Percentiles rank a stretch among this genome's conserved stretches.
Conservation (phyloP, 2,888 invertebrate species). For the Sinodicranocentrus sp. region DNA sequence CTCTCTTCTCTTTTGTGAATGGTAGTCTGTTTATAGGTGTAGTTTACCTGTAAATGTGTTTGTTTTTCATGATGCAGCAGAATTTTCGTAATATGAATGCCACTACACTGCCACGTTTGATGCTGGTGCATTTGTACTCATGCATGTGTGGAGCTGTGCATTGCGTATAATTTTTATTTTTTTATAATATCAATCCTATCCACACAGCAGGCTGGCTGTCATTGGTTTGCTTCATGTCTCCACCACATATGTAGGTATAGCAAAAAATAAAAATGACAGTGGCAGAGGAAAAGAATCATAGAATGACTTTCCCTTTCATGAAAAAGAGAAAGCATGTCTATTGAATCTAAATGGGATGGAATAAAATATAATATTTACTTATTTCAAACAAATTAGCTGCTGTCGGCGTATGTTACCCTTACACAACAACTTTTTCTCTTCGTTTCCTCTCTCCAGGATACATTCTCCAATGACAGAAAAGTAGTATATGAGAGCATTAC, state of each 20-base stretch:
- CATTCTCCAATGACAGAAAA: conserved; percentile 24
- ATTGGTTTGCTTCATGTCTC: neutral
- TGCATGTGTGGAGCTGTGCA: too few relatives aligned
- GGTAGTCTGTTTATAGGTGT: too few relatives aligned
- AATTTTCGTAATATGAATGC: neutral
- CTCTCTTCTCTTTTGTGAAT: neutral
- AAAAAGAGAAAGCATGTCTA: conserved; percentile 44
- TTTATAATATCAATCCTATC: too few relatives aligned
- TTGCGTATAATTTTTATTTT: too few relatives aligned
- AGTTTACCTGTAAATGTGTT: conserved; percentile 44
- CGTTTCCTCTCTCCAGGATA: neutral
- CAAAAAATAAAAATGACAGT: neutral
- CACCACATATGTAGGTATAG: neutral
- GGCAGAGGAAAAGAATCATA: neutral
- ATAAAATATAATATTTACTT: conserved; percentile 60
- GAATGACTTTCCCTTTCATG: conserved; percentile 39
- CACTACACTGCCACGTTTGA: too few relatives aligned
- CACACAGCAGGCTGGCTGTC: neutral
- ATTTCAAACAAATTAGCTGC: conserved; percentile 57
- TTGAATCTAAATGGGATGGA: conserved; percentile 66
- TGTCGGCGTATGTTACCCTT: conserved; percentile 36
- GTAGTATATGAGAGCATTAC: too few relatives aligned
- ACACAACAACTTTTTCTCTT: neutral
- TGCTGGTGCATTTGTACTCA: too few relatives aligned
- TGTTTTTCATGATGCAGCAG: conserved; percentile 12